Evolutionary conservation across 2,797 vertebrate species (phyloP).

Genomic region (Percopsis omiscomaycus): DNA sequence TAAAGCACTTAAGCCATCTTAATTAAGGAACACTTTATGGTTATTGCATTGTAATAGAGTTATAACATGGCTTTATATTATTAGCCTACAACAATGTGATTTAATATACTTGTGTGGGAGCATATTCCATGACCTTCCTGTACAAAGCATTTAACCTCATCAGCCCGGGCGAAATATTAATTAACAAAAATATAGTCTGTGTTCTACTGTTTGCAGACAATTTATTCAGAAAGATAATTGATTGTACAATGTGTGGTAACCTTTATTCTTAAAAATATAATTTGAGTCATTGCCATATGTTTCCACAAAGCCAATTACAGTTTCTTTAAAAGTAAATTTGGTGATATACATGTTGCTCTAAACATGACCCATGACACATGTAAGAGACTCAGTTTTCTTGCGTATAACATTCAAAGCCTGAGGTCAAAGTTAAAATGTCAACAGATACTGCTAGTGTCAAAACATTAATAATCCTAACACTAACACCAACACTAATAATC

Average conservation of each 20-base stretch:
- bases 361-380: background rate
- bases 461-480: no score
- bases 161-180: background rate
- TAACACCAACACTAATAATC: no score
- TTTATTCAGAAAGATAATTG: background rate
- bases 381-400: no score
- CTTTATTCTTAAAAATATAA: background rate
- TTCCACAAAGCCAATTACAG: background rate
- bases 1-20: slow-evolving; percentile 49
- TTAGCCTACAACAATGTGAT: slow-evolving; percentile 39
- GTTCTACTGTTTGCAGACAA: background rate
- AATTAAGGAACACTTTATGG: slow-evolving; percentile 35
- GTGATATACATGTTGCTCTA: background rate
- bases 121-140: slow-evolving; percentile 34
- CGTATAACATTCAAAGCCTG: no score
- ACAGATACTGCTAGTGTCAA: no score
- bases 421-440: no score
- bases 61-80: slow-evolving; percentile 48
- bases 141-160: slow-evolving; percentile 11
- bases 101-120: slow-evolving; percentile 2
- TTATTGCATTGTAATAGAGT: slow-evolving; percentile 49
- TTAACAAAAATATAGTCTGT: slow-evolving; percentile 6
- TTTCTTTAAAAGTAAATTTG: background rate
- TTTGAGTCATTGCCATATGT: background rate
- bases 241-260: background rate